Conservation (phyloP, 2,797 vertebrate genomes). For the Myotis findleyi region DNA sequence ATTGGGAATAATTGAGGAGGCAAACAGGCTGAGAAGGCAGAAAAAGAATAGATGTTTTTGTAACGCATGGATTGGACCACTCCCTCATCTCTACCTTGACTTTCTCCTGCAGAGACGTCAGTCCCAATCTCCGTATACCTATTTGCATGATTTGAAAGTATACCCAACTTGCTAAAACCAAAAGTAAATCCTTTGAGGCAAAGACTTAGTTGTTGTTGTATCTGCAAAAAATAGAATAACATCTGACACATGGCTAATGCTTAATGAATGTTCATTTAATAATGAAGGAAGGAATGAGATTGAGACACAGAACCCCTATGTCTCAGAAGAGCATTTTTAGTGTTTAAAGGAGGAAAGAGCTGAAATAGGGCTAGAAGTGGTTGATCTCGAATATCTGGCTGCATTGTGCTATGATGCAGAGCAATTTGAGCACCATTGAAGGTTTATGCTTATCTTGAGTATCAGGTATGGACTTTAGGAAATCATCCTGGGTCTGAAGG, state of each 20-base stretch:
- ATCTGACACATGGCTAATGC: background rate
- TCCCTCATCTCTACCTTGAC: background rate
- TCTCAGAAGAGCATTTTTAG: background rate
- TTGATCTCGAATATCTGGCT: background rate
- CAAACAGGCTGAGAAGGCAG: background rate
- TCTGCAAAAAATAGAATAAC: background rate
- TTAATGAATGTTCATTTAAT: background rate
- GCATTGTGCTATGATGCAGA: background rate
- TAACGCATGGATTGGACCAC: background rate
- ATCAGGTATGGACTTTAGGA: background rate
- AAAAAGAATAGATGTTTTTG: background rate
- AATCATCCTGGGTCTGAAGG: background rate
- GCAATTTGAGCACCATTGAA: background rate
- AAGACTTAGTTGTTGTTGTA: background rate
- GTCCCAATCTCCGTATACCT: background rate
- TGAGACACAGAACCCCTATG: background rate
- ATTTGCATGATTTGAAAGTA: background rate
- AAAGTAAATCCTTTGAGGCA: background rate
- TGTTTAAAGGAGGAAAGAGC: background rate
- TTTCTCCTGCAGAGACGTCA: background rate
- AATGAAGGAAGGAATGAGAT: background rate
- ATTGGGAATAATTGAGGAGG: background rate
- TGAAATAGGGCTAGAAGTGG: background rate
- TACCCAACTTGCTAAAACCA: background rate
- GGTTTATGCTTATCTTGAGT: background rate